Evolutionary conservation across 1,140 invertebrate species (phyloP).

Genomic region (Coenobita brevimanus): DNA sequence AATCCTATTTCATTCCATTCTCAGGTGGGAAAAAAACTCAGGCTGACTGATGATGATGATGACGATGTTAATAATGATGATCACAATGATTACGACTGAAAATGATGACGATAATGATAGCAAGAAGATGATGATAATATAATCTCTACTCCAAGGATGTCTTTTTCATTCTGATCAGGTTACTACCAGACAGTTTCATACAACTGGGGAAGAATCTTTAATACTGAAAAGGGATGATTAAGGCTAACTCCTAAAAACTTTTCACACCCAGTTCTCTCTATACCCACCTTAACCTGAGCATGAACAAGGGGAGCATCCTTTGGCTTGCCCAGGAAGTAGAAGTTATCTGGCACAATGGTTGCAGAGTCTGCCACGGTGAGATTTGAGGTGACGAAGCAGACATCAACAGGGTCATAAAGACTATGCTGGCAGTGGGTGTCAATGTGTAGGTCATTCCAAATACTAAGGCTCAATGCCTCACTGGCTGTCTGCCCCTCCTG

Average conservation of each 20-base stretch:
- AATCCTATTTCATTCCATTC: too few relatives aligned
- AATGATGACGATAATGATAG: too few relatives aligned
- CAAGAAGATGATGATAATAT: too few relatives aligned
- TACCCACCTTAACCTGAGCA: constrained; percentile 37
- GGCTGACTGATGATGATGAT: too few relatives aligned
- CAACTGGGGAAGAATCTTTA: background rate
- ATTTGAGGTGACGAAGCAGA: constrained; percentile 35
- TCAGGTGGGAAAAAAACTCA: too few relatives aligned
- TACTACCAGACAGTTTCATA: too few relatives aligned
- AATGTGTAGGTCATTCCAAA: constrained; percentile 38
- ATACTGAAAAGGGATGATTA: background rate
- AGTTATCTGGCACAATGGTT: constrained; percentile 18
- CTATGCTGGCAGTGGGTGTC: background rate
- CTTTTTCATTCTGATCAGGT: too few relatives aligned
- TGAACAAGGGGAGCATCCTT: constrained; percentile 52
- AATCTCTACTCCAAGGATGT: too few relatives aligned
- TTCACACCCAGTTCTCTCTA: too few relatives aligned
- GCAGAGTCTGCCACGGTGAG: background rate
- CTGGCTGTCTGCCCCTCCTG: constrained; percentile 21
- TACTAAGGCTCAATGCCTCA: constrained; percentile 11
- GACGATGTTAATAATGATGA: too few relatives aligned
- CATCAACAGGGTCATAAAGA: constrained; percentile 28
- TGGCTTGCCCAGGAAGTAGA: constrained; percentile 49
- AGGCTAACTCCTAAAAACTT: background rate
- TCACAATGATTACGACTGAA: too few relatives aligned